Percentiles rank a stretch among this genome's conserved stretches.
phyloP scores from a whole-genome alignment of 1,140 invertebrate genomes.

The Pogonognathellus flavescens region DNA sequence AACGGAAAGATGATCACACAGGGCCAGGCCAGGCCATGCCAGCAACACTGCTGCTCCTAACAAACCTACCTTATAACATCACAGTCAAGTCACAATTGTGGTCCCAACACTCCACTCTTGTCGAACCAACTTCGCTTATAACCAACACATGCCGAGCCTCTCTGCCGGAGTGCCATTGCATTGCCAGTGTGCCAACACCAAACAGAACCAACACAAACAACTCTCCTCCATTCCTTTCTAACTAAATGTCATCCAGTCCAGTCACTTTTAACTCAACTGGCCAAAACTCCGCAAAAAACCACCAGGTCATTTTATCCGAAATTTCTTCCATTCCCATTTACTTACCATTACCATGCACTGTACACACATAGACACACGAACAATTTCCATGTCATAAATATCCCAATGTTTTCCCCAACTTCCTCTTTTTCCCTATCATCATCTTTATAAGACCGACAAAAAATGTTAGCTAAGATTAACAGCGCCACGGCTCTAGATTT shows the following conservation, averaged over 20 bases:
- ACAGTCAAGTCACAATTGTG: constrained; percentile 38
- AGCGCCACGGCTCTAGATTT: too few relatives aligned
- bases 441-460: too few relatives aligned
- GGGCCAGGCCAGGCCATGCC: not conserved
- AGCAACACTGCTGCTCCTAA: not conserved
- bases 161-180: not conserved
- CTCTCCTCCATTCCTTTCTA: not conserved
- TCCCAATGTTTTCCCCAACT: too few relatives aligned
- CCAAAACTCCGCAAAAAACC: too few relatives aligned
- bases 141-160: constrained; percentile 25
- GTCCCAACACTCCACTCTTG: constrained; percentile 28
- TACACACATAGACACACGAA: too few relatives aligned
- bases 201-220: not conserved
- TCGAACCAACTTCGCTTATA: not conserved
- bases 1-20: constrained; percentile 41
- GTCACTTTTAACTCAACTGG: not conserved
- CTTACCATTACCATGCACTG: too few relatives aligned
- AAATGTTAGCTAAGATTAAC: too few relatives aligned
- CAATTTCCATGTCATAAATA: too few relatives aligned
- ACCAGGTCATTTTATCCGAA: too few relatives aligned
- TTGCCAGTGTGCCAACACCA: too few relatives aligned
- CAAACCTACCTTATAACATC: not conserved
- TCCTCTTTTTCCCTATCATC: too few relatives aligned
- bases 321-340: too few relatives aligned
- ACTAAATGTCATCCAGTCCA: constrained; percentile 11